Evolutionary conservation across 2,888 invertebrate genomes (phyloP), one percentile per base, ranked within the genome.

Genomic region (Tinea trinotella): DNA sequence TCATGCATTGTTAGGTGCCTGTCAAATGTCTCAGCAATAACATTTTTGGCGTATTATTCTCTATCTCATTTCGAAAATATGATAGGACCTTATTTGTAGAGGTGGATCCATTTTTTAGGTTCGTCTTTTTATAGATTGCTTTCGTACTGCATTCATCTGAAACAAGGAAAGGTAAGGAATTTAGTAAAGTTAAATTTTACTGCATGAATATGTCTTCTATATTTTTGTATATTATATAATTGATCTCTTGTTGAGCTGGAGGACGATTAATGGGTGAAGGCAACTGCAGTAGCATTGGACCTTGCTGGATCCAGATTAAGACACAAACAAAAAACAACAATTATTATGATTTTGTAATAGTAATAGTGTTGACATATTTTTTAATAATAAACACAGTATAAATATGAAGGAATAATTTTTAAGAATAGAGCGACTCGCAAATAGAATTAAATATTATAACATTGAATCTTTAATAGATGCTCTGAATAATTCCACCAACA

Each of bases 31-130:
- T 64, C 64, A 60, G 63, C 64, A 71, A 63, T 68, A 62, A 73
- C 79, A 81, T 81, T 58, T 73, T 76, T 59, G 67, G 60, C 65
- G 60, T 58, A 59, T 49, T 54, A 58, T 72, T 82, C 76, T 50
- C 50, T 50, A 84, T 79, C 83, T 84, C 75, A 83, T 79, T 74
- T 79, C 81, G 68, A 80, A 84, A 70, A 80, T 75, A 67, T 82
- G 72, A 61, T 67, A 70, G 56, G 67, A 15, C 3, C 10, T 46
- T 46, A 19, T 59, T 56, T 63, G 67, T 48, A 57, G 66, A 55
- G 66, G 64, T 17, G 64, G 63, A 58, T 68, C 67, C 79, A 73
- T 77, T 64, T 66, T 61, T 53, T 17, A 10, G 7, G 1, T 19
- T 19, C 19, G 19, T 19, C 7, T 18, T 19, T 46, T 46, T 19